Evolutionary conservation across 2,797 vertebrate genomes (phyloP), one percentile per base, ranked within the genome.

Genomic region (Arctocebus calabarensis): DNA sequence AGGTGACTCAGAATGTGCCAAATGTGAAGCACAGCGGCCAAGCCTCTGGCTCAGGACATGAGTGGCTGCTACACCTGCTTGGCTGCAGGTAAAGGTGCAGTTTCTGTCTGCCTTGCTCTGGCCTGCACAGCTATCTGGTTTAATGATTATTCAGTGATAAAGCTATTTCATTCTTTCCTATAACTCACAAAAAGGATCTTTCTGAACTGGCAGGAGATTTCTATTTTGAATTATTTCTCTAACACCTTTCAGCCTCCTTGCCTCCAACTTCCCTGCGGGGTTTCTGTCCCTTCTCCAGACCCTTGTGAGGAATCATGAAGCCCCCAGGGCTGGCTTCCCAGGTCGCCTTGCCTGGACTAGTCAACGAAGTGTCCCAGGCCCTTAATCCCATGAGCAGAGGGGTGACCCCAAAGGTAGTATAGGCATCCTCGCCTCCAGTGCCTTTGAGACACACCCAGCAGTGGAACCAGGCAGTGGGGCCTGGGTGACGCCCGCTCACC

Each of bases 401-500:
- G n/a, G 5, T 34, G 40, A 43, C 61, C 70, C 48, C 22, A 23
- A 59, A 22, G 57, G 22, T 1, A 10, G 2, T 66, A 5, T 32
- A 8, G 7, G 17, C 8, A 27, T 52, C 57, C n/a, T 32, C n/a
- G n/a, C 1, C 27, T 12, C 3, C 0, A 4, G 37, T 17, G 5
- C 73, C 71, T 61, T 16, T 40, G 25, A 34, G 68, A 55, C 11
- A 27, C 1, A 13, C 32, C 25, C 11, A 16, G 25, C 43, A 0
- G 55, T 57, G 19, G 19, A 57, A 57, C 55, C 19, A 57, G 19
- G 55, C 55, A 3, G 2, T 6, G 2, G 23, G 25, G 4, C 83
- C 2, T 0, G 0, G 61, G 43, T 16, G 2, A 0, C 0, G 5
- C 73, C 52, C 34, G 0, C 96, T 97, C 91, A 99, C 99, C 99